Conservation (phyloP, 2,888 invertebrate genomes). For the Clitarchus hookeri region DNA sequence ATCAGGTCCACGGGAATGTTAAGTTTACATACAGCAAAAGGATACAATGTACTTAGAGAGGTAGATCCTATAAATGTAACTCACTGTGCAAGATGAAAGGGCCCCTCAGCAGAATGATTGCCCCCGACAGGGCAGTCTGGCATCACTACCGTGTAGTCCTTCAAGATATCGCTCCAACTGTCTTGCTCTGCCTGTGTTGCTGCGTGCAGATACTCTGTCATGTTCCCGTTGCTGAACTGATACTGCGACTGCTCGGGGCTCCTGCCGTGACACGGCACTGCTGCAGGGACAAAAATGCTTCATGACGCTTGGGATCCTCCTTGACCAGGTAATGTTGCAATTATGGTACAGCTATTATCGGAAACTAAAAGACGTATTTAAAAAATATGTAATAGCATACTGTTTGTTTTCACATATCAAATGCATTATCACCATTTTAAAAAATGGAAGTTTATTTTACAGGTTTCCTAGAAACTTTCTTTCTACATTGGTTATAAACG, state of each 20-base stretch:
- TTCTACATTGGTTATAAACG: too few species aligned
- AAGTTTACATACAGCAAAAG: too few species aligned
- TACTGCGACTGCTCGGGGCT: conserved; percentile 16
- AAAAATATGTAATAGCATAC: too few species aligned
- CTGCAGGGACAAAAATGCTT: not conserved
- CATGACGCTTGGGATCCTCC: not conserved
- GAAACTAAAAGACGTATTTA: too few species aligned
- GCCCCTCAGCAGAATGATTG: conserved; percentile 54
- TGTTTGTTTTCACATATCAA: too few species aligned
- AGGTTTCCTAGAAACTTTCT: too few species aligned
- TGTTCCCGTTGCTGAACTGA: conserved; percentile 46
- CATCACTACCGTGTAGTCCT: conserved; percentile 66
- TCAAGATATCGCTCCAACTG: conserved; percentile 61
- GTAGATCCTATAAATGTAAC: conserved; percentile 47
- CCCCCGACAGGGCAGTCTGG: conserved; percentile 67
- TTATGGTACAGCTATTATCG: too few species aligned
- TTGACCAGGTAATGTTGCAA: not conserved
- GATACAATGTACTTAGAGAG: too few species aligned
- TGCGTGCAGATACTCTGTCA: conserved; percentile 57
- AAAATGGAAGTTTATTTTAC: too few species aligned
- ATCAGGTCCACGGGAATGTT: too few species aligned
- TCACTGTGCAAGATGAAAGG: conserved; percentile 56
- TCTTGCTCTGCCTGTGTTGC: conserved; percentile 60
- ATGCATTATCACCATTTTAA: too few species aligned
- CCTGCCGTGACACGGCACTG: not conserved